These are phyloP conservation scores for Frankliniella fusca DNA, from an alignment of 2,888 invertebrate genomes.

Conservation along the genomic window DNA sequence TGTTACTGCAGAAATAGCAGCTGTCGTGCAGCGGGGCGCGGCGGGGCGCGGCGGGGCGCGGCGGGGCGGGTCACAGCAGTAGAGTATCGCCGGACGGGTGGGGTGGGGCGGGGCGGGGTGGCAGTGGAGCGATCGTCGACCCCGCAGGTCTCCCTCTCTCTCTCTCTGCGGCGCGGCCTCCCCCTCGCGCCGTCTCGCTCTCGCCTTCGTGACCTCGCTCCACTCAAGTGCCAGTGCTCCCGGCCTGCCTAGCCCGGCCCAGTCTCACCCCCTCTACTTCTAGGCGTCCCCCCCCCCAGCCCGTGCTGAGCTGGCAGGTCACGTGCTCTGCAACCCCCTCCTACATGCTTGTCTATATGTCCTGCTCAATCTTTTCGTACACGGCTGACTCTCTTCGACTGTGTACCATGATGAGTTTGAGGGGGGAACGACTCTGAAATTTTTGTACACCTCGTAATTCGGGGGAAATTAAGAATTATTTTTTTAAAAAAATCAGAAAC, in stretches of 20 bases:
- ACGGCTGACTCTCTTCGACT: neutral
- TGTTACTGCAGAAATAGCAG: slow-evolving; percentile 20
- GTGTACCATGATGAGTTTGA: too few species aligned
- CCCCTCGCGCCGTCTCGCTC: neutral
- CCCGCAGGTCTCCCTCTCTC: neutral
- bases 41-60: neutral
- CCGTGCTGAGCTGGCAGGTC: too few species aligned
- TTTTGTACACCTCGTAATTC: too few species aligned
- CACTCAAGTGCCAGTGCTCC: slow-evolving; percentile 17
- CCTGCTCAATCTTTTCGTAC: neutral
- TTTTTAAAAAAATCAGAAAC: too few species aligned
- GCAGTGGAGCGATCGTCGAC: neutral
- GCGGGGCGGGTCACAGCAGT: too few species aligned
- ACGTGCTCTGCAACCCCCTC: too few species aligned
- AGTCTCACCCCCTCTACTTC: neutral
- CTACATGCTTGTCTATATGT: too few species aligned
- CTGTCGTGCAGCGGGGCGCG: neutral
- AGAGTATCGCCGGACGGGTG: neutral
- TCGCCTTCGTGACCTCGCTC: neutral
- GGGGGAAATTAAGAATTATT: too few species aligned
- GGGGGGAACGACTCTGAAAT: too few species aligned
- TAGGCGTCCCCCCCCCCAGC: too few species aligned
- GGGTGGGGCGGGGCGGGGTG: too few species aligned
- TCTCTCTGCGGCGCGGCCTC: neutral
- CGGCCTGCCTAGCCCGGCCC: neutral